phyloP scores from a whole-genome alignment of 2,888 invertebrate species.

The Gastracanthus pulcherrimus region DNA sequence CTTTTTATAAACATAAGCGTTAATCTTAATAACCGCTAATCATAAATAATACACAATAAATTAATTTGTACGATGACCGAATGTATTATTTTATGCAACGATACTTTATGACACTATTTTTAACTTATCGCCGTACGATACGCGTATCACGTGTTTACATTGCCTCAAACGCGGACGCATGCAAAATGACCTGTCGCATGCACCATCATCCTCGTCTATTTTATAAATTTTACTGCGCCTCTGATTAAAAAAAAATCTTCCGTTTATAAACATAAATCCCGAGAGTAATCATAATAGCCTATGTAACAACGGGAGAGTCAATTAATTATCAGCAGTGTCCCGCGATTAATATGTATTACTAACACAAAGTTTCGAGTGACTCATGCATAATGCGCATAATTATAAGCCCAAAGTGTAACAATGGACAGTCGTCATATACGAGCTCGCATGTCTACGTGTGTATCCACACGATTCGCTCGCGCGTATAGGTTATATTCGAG shows the following conservation, averaged over 20 bases:
- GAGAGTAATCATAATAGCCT: neutral
- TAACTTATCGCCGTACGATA: neutral
- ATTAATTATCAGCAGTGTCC: neutral
- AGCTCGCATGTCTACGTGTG: neutral
- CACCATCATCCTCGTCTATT: neutral
- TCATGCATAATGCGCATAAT: slow-evolving; percentile 15
- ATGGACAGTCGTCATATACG: neutral
- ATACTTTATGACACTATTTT: slow-evolving; percentile 5
- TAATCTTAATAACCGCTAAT: neutral
- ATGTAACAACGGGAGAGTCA: neutral
- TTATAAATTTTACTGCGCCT: neutral
- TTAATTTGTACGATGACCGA: neutral
- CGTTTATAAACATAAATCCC: neutral
- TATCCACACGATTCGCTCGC: neutral
- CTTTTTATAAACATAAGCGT: too few relatives aligned
- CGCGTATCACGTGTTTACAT: neutral
- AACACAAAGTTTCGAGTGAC: slow-evolving; percentile 7
- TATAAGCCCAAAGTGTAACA: neutral
- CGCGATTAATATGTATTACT: neutral
- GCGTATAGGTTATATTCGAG: too few relatives aligned
- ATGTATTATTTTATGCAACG: neutral
- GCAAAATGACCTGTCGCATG: neutral
- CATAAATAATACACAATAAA: neutral
- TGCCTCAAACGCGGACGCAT: neutral
- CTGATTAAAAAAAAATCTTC: neutral